Base-by-base conservation (phyloP, 2,797 vertebrate genomes). In the Tiaroga cobitis region DNA sequence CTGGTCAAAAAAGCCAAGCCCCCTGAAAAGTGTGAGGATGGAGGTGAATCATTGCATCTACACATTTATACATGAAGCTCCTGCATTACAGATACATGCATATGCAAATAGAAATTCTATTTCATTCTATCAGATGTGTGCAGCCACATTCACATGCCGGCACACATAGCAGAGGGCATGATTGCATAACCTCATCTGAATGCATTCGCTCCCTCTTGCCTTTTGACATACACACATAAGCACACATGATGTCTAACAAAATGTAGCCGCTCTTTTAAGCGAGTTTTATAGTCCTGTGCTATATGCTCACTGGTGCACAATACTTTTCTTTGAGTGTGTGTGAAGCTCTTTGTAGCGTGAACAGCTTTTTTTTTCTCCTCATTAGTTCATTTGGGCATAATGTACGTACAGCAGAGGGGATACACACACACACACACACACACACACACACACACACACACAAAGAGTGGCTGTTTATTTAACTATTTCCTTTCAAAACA, bases 1-100 rank as follows among this genome's bases (percentile, higher is more conserved):
- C 97, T 99, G 21, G 97, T 97, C 89, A 98, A 97, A 94, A 99
- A 97, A 94, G 98, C 98, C 89, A 99, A 99, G 94, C 96, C 97
- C 78, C 97, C 98, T 0, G 98, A 99, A 94, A 97, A 98, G 87
- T 99, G 98, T 91, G 96, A 97, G 88, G 97, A 99, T 91, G 98
- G 98, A 97, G 98, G 98, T 99, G 92, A 97, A 95, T 74, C 87
- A 13, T 46, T 80, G 79, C 85, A 85, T 85, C 81, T 9, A 77
- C 80, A 61, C 59, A 69, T 63, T 72, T 74, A 67, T 41, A n/a
- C 61, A 26, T 51, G n/a, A 41, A 81, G 34, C 19, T 37, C 29
- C 63, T 56, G 26, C 49, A 85, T 51, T 18, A 68, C 73, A 43
- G 63, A 32, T 21, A 41, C 54, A 54, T 54, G 61, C 54, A 61